A percentile compares a stretch with the other conserved stretches of the same genome.
Evolutionary conservation across 2,113 vertebrate species (phyloP).

Genomic region (Pimephales promelas): DNA sequence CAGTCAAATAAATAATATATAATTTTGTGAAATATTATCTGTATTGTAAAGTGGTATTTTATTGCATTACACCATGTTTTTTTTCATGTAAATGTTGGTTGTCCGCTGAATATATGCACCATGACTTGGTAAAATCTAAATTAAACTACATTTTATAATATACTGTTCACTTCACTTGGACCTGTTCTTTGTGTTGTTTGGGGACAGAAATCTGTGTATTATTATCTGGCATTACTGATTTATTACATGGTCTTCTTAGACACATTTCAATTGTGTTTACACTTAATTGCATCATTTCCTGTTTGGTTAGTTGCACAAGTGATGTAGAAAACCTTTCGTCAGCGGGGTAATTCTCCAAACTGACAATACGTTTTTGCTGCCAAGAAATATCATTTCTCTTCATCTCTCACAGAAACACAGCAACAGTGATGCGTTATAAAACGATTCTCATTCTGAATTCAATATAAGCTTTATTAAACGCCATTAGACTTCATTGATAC

Average conservation of each 20-base stretch:
- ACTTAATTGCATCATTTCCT: conserved; percentile 53
- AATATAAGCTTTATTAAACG: neutral
- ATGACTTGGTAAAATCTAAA: too few relatives aligned
- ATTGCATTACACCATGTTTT: neutral
- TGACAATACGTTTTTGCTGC: conserved; percentile 3
- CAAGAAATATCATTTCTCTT: conserved; percentile 9
- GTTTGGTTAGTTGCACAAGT: neutral
- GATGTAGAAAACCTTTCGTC: neutral
- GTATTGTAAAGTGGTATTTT: neutral
- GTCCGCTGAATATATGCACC: neutral
- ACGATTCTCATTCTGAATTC: neutral
- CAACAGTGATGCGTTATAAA: neutral
- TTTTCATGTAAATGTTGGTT: neutral
- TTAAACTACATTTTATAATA: neutral
- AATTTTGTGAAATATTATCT: neutral
- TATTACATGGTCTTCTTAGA: conserved; percentile 11
- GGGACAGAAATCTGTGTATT: conserved; percentile 36
- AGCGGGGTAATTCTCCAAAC: conserved; percentile 1
- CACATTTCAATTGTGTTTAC: conserved; percentile 43
- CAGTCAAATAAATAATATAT: neutral
- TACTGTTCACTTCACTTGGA: neutral
- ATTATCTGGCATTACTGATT: conserved; percentile 31
- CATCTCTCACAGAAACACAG: neutral
- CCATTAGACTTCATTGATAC: conserved; percentile 4
- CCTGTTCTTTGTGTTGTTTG: neutral